Base-by-base conservation (phyloP, 2,797 vertebrate genomes). In the Anniella stebbinsi region DNA sequence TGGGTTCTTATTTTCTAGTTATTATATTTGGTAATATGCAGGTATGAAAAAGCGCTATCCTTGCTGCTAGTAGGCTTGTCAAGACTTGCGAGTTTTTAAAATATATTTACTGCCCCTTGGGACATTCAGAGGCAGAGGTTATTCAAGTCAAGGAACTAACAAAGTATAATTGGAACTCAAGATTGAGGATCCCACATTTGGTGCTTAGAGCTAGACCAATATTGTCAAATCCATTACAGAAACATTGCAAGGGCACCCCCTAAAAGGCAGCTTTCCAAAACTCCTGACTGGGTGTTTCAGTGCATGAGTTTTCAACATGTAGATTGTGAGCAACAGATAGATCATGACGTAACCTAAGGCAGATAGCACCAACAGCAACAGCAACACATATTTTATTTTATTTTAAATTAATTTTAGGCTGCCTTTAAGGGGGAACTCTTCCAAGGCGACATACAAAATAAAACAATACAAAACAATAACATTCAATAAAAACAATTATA, bases 11-110 rank as follows among this genome's bases (percentile, higher is more conserved):
- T 94, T 93, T 89, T 78, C 18, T 69, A 25, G 80, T 41, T 90
- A 70, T 45, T 92, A 89, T 63, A 89, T 73, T 75, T 5, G 57
- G 70, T 72, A 86, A 94, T 95, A 87, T 33, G 57, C 51, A 93
- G 91, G 90, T 60, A 48, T 70, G 30, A n/a, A 78, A 76, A 92
- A 89, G 86, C 23, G 87, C 45, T 69, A 15, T 54, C 89, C 67
- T 93, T 2, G 67, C 87, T 10, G 70, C 95, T 91, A 95, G 87
- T 67, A 89, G 86, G 80, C 82, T 95, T 94, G 90, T 91, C 95
- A 96, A 94, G 87, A 69, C 89, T 51, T 86, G 94, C 89, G 91
- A 87, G 87, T 84, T 92, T 1, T 2, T 86, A 88, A 95, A 93
- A 75, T 25, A 80, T 11, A 63, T 41, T 95, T 91, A 76, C 41